These are phyloP conservation scores for Octopus bimaculoides DNA, from an alignment of 1,140 invertebrate species.

Conservation along the genomic window DNA sequence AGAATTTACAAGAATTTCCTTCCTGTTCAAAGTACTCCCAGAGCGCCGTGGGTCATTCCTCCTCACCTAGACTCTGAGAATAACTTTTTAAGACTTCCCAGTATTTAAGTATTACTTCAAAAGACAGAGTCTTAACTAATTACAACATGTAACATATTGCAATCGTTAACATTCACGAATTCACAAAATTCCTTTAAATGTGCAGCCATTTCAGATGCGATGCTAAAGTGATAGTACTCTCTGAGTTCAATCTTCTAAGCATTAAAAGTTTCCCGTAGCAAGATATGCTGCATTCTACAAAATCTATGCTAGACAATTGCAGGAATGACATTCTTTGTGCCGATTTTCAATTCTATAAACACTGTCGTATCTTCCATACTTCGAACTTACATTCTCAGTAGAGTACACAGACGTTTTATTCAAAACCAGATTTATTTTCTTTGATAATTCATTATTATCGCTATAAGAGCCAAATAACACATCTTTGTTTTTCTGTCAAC, in stretches of 20 bases:
- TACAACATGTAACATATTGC: background rate
- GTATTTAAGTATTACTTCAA: background rate
- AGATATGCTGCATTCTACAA: background rate
- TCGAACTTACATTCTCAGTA: background rate
- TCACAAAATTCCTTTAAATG: slow-evolving; percentile 1
- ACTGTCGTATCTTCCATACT: background rate
- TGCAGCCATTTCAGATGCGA: background rate
- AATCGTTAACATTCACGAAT: slow-evolving; percentile 2
- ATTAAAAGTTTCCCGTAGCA: background rate
- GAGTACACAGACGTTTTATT: background rate
- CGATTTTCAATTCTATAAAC: background rate
- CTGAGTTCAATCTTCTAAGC: background rate
- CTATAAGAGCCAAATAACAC: no score
- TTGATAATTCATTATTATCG: no score
- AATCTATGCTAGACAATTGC: background rate
- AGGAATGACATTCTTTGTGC: background rate
- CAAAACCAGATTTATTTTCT: background rate
- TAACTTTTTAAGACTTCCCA: background rate
- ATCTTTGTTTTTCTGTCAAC: no score
- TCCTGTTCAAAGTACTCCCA: background rate
- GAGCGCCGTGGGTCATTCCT: background rate
- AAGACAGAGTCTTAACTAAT: background rate
- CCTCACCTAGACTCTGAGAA: slow-evolving; percentile 6
- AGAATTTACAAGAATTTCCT: background rate
- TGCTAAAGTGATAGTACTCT: background rate